These are phyloP conservation scores for Perognathus longimembris DNA, from an alignment of 2,113 vertebrate species.

Conservation along the genomic window DNA sequence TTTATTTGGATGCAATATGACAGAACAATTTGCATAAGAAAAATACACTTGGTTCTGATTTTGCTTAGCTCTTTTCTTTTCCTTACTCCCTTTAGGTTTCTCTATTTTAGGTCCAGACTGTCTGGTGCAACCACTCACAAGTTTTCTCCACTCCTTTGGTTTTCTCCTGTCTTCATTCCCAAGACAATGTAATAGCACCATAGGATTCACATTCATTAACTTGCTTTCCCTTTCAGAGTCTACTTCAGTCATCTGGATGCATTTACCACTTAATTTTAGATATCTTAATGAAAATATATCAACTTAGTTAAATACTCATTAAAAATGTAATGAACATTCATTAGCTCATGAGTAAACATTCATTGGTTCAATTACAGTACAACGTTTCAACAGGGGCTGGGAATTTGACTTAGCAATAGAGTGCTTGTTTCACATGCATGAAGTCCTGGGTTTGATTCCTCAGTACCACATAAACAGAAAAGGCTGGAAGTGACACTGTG, in stretches of 20 bases:
- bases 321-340: background rate
- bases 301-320: background rate
- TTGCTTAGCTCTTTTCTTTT: background rate
- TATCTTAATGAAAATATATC: background rate
- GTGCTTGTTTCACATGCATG: too few species aligned
- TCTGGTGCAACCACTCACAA: background rate
- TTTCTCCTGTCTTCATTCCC: background rate
- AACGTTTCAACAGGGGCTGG: too few species aligned
- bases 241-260: background rate
- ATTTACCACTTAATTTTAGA: conserved; percentile 18
- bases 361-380: background rate
- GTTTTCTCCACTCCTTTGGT: background rate
- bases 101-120: conserved; percentile 27
- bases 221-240: background rate
- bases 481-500: too few species aligned
- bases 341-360: background rate
- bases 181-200: too few species aligned
- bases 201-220: background rate
- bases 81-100: background rate
- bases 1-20: background rate
- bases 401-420: too few species aligned
- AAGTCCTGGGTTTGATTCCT: too few species aligned
- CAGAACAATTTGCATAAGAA: background rate
- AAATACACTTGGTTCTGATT: background rate
- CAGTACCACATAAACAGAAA: too few species aligned